These are phyloP conservation scores for Ascidia mentula DNA, from an alignment of 23 tunicate species.

Conservation along the genomic window DNA sequence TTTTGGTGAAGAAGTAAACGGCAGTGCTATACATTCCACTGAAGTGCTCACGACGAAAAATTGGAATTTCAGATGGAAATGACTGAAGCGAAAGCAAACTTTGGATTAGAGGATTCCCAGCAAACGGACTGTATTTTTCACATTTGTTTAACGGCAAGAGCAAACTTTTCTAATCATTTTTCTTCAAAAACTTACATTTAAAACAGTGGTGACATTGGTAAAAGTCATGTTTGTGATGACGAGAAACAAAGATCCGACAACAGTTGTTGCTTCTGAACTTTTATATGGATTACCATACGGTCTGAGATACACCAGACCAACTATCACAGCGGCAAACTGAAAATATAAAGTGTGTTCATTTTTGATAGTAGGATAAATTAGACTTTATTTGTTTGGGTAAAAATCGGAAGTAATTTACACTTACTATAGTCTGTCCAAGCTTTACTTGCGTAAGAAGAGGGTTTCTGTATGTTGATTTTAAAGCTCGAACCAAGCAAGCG, in stretches of 20 bases:
- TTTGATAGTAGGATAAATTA: no score
- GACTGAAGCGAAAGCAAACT: no score
- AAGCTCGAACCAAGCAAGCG: constrained; percentile 55
- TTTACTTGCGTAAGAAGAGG: neutral
- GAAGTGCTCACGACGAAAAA: constrained; percentile 82
- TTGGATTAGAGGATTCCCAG: no score
- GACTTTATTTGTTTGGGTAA: neutral
- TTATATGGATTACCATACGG: constrained; percentile 59
- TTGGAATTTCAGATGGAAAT: constrained; percentile 65
- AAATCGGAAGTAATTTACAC: neutral
- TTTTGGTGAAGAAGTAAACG: constrained; percentile 61
- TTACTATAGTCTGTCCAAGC: constrained; percentile 35
- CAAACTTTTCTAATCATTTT: neutral
- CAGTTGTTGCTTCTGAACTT: constrained; percentile 41
- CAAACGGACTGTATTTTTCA: neutral
- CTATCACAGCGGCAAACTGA: constrained; percentile 66
- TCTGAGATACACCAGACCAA: constrained; percentile 74
- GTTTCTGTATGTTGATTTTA: constrained; percentile 56
- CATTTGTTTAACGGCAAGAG: no score
- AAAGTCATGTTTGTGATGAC: constrained; percentile 52
- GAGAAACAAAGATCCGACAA: constrained; percentile 64
- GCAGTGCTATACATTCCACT: constrained; percentile 78
- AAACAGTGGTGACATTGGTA: neutral
- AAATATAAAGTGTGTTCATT: no score
- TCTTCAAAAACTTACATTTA: neutral